Evolutionary conservation across 2,888 invertebrate genomes (phyloP).

Genomic region (Hemistola chrysoprasaria): DNA sequence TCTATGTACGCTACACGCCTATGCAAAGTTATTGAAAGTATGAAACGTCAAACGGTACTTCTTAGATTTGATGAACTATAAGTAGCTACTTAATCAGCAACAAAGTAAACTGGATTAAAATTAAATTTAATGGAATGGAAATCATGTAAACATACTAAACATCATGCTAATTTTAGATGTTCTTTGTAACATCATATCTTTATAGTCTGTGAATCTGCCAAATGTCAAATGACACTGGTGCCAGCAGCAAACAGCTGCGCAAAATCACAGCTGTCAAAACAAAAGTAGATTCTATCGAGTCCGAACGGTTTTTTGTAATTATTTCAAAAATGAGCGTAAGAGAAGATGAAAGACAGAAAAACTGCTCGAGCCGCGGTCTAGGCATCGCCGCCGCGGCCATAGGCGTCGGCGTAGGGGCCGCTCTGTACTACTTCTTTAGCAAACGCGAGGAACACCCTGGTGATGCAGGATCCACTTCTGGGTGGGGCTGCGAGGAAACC

Average conservation of each 20-base stretch:
- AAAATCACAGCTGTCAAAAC: constrained; percentile 9
- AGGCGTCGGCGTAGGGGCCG: constrained; percentile 71
- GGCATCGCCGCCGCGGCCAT: constrained; percentile 69
- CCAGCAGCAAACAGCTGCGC: neutral
- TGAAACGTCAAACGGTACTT: too few relatives aligned
- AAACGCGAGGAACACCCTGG: constrained; percentile 56
- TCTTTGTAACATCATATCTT: too few relatives aligned
- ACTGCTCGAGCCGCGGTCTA: constrained; percentile 60
- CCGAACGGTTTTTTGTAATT: neutral
- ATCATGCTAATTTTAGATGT: too few relatives aligned
- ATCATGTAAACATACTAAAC: too few relatives aligned
- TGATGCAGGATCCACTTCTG: constrained; percentile 52
- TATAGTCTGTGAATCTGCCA: neutral
- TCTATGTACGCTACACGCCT: too few relatives aligned
- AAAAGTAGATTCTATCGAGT: constrained; percentile 20
- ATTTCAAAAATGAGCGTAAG: constrained; percentile 66
- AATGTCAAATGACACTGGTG: too few relatives aligned
- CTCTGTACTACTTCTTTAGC: constrained; percentile 69
- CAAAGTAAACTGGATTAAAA: too few relatives aligned
- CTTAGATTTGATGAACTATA: too few relatives aligned
- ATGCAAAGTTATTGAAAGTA: too few relatives aligned
- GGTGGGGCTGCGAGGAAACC: constrained; percentile 49
- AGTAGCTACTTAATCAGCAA: too few relatives aligned
- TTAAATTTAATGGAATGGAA: too few relatives aligned
- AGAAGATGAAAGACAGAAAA: constrained; percentile 60